These are phyloP conservation scores for Tapirus terrestris DNA, from an alignment of 2,113 vertebrate species.

Conservation along the genomic window DNA sequence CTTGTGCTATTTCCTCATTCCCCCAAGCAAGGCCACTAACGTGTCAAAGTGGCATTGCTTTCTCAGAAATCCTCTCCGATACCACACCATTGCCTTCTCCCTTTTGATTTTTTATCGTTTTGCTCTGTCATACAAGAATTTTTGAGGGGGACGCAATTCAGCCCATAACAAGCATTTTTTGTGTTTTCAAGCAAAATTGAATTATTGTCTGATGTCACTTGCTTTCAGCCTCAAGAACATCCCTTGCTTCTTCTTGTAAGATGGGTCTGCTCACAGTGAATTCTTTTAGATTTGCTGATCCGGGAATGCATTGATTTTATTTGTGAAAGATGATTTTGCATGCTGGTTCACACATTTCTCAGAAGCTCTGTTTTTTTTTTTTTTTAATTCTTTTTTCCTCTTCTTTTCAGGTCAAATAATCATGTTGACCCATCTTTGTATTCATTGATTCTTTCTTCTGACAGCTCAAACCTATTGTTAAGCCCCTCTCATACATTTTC, in stretches of 20 bases:
- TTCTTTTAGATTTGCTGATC: not conserved
- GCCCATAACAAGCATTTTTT: not conserved
- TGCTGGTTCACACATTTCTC: not conserved
- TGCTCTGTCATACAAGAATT: not conserved
- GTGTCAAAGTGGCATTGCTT: not conserved
- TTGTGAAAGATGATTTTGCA: not conserved
- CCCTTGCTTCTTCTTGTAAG: not conserved
- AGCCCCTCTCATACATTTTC: not conserved
- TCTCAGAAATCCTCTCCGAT: not conserved
- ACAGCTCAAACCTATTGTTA: not conserved
- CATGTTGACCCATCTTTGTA: not conserved
- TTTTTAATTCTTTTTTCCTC: not conserved
- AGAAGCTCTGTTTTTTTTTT: not conserved
- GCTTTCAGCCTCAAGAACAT: not conserved
- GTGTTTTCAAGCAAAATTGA: not conserved
- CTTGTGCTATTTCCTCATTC: not conserved
- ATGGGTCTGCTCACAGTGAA: not conserved
- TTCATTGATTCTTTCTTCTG: not conserved
- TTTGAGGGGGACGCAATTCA: not conserved
- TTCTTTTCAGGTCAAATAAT: not conserved
- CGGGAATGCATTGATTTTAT: not conserved
- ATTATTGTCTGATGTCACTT: not conserved
- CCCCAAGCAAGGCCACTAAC: not conserved
- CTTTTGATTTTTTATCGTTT: not conserved
- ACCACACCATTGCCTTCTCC: not conserved